Evolutionary conservation across 2,888 invertebrate genomes (phyloP), one percentile per base, ranked within the genome.

Genomic region (Noctua comes): DNA sequence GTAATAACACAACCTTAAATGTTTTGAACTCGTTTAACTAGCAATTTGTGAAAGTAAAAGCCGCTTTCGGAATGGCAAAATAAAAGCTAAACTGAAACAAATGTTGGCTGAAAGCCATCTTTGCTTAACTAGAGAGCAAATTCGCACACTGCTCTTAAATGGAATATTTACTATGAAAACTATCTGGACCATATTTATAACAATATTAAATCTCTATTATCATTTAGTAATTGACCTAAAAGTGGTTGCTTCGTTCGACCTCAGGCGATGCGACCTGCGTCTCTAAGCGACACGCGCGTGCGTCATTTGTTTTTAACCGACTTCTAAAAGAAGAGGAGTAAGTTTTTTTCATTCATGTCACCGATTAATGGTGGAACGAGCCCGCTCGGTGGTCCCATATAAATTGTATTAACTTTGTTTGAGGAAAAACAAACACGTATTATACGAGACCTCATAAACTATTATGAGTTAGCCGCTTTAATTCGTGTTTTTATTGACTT

Each of bases 1-100:
- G 48, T 76, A 69, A 59, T 70, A 73, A 54, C 74, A 82, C 57
- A 66, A 82, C 5, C 27, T 36, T 31, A 65, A 76, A 82, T 70
- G 59, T 76, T 82, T 82, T 70, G 21, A 40, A 46, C 66, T 66
- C 59, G 27, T 70, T 54, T 59, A 66, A 54, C 69, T 27, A 70
- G 43, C 82, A 76, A 82, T 68, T 77, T 82, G n/a, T 16, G 24
- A 24, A 66, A 76, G 24, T 43, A 21, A 69, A 70, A 36, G 27
- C 68, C 21, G 5, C 57, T 59, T 80, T 66, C 11, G 7, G 16
- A 46, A 82, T 76, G 16, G 27, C 18, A 70, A 76, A 74, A 51
- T 73, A 51, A 68, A 73, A 36, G 36, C 24, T 70, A 36, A 76
- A 82, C 21, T 65, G 1, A 65, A 69, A 65, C 1, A 59, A 82